phyloP scores from a whole-genome alignment of 2,113 vertebrate species.

The Odontesthes bonariensis region DNA sequence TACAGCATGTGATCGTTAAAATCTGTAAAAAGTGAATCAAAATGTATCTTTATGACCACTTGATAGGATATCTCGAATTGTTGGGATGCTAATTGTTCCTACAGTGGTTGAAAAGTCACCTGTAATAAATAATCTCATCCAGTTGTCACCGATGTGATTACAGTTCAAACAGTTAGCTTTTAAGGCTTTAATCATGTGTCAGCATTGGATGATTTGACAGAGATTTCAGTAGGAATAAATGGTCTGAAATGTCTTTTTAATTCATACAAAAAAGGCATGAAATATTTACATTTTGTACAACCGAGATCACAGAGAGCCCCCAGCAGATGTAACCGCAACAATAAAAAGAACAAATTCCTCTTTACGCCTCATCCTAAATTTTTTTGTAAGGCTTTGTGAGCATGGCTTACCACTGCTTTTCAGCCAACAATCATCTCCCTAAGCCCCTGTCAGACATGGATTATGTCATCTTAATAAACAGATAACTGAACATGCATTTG shows the following conservation, averaged over 20 bases:
- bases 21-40: neutral
- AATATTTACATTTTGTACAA: neutral
- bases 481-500: too few relatives aligned
- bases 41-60: neutral
- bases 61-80: neutral
- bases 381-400: too few relatives aligned
- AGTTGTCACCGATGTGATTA: too few relatives aligned
- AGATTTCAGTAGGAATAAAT: neutral
- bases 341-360: neutral
- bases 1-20: too few relatives aligned
- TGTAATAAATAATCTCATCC: accelerated
- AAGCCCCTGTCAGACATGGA: too few relatives aligned
- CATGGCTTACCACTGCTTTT: too few relatives aligned
- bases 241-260: slow-evolving; percentile 39
- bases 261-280: slow-evolving; percentile 24
- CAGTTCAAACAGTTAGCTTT: too few relatives aligned
- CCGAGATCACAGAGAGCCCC: neutral
- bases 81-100: neutral
- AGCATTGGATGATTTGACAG: neutral
- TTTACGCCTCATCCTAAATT: neutral
- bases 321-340: neutral
- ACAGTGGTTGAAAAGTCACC: neutral
- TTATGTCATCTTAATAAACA: neutral
- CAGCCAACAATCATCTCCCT: neutral
- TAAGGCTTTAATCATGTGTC: too few relatives aligned